phyloP scores from a whole-genome alignment of 2,888 invertebrate genomes.

The Erebia epiphron region DNA sequence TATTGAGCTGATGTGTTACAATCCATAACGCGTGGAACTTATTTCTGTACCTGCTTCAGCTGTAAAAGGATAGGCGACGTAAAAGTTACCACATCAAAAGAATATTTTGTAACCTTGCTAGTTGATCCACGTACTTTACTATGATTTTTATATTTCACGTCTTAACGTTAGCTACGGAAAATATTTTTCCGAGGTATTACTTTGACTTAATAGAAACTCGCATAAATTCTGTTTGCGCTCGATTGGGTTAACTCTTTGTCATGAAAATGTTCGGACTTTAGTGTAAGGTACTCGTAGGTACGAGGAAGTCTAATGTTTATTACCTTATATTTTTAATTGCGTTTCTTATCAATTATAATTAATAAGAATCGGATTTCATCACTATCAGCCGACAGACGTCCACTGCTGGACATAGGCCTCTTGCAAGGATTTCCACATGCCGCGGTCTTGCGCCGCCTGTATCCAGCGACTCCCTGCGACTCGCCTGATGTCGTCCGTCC shows the following conservation, averaged over 20 bases:
- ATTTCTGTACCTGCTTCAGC: neutral
- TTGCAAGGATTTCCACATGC: too few species aligned
- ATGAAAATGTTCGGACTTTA: slow-evolving; percentile 14
- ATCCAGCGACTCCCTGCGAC: too few species aligned
- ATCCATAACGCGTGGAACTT: neutral
- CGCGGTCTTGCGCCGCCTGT: too few species aligned
- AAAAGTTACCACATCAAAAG: neutral
- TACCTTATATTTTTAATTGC: too few species aligned
- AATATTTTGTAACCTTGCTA: neutral
- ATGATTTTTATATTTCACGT: slow-evolving; percentile 9
- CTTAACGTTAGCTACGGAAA: slow-evolving; percentile 17
- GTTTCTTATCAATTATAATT: too few species aligned
- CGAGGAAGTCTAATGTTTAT: too few species aligned
- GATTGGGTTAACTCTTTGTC: slow-evolving; percentile 13
- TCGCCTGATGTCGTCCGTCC: too few species aligned
- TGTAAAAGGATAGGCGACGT: neutral
- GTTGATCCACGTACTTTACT: neutral
- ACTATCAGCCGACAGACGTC: too few species aligned
- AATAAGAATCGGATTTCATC: too few species aligned
- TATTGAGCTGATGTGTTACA: neutral
- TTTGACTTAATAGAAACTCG: slow-evolving; percentile 16
- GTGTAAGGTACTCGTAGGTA: too few species aligned
- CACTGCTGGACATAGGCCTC: too few species aligned
- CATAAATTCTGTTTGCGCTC: slow-evolving; percentile 23
- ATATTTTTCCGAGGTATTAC: slow-evolving; percentile 22